Conservation (phyloP, 2,797 vertebrate species). For the Margarornis squamiger region DNA sequence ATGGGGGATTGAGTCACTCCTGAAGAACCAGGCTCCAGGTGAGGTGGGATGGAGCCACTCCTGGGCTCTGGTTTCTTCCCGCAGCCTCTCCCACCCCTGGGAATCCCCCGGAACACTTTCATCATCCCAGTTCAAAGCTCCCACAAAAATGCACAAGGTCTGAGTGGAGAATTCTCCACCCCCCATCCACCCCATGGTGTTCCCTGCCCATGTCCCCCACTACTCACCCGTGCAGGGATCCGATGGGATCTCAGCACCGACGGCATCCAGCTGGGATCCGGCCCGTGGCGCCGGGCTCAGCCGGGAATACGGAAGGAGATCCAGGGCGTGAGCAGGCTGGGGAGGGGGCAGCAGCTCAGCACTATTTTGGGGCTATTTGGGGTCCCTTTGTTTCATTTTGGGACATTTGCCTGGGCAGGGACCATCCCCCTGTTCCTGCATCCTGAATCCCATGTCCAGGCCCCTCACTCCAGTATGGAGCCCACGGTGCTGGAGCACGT, state of each 20-base stretch:
- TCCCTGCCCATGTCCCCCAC: neutral
- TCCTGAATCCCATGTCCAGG: neutral
- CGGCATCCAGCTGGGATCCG: neutral
- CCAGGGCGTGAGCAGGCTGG: constrained; percentile 41
- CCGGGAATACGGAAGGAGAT: constrained; percentile 9
- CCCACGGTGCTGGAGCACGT: neutral
- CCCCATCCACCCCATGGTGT: accelerated
- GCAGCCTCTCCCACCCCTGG: neutral
- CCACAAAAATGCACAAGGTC: neutral
- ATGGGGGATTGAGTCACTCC: accelerated
- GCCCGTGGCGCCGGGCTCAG: neutral
- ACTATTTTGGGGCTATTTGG: neutral
- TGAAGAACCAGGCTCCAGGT: neutral
- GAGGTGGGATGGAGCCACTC: neutral
- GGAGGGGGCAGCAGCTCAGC: neutral
- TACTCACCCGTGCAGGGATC: constrained; percentile 57
- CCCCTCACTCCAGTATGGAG: neutral
- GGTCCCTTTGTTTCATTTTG: neutral
- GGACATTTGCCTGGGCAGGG: neutral
- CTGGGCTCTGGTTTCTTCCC: neutral
- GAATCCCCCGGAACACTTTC: neutral
- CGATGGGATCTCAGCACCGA: neutral
- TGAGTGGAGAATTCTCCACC: neutral
- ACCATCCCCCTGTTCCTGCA: neutral
- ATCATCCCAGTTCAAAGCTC: neutral